Evolutionary conservation across 1,140 invertebrate species (phyloP).

Genomic region (Drosophila sulfurigaster): DNA sequence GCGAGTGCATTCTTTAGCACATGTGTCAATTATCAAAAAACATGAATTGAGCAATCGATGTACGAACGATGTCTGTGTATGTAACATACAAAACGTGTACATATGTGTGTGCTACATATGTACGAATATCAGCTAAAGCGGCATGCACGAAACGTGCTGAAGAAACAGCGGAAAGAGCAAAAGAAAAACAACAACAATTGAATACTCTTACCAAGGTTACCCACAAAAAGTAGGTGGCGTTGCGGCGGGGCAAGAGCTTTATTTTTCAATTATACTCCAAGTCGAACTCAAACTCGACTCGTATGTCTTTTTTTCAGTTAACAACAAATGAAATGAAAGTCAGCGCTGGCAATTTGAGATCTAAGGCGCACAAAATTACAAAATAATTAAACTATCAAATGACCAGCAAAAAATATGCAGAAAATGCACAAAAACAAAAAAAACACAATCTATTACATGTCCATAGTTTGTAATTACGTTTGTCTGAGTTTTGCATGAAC

Average conservation of each 20-base stretch:
- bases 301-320: not conserved
- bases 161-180: conserved; percentile 33
- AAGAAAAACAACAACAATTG: conserved; percentile 38
- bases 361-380: conserved; percentile 32
- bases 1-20: conserved; percentile 32
- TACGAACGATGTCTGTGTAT: conserved; percentile 19
- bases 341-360: conserved; percentile 71
- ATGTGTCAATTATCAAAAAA: conserved; percentile 9
- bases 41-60: conserved; percentile 52
- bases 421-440: not conserved
- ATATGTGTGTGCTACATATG: conserved; percentile 42
- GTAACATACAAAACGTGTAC: conserved; percentile 6
- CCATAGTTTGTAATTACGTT: not conserved
- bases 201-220: conserved; percentile 70
- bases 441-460: not conserved
- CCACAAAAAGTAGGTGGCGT: conserved; percentile 68
- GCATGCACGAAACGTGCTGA: conserved; percentile 50
- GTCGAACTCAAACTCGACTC: conserved; percentile 20
- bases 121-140: conserved; percentile 23
- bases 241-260: conserved; percentile 36
- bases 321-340: conserved; percentile 67
- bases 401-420: conserved; percentile 50
- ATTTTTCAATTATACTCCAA: conserved; percentile 38
- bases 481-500: conserved; percentile 1
- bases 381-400: conserved; percentile 66